Conservation (phyloP, 2,797 vertebrate species). For the Enteromius paludinosus region DNA sequence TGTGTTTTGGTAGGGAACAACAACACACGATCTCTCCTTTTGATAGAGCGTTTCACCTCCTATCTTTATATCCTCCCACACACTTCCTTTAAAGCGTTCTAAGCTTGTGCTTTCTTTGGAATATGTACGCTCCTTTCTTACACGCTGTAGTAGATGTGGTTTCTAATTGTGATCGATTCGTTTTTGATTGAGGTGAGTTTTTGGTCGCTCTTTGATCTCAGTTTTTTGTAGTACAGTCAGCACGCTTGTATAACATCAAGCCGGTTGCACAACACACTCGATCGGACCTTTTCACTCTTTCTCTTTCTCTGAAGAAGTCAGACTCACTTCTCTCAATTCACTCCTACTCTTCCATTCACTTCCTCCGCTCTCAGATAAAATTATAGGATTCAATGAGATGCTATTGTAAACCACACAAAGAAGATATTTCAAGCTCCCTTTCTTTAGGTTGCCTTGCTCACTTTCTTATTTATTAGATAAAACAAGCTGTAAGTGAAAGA, state of each 20-base stretch:
- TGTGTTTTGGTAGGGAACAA: conserved; percentile 30
- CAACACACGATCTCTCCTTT: conserved; percentile 35
- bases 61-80: conserved; percentile 42
- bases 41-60: conserved; percentile 30
- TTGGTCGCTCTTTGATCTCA: conserved; percentile 21
- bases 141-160: conserved; percentile 27
- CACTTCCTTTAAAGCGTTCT: conserved; percentile 8
- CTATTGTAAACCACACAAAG: conserved; percentile 54
- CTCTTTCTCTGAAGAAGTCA: conserved; percentile 31
- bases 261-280: background rate
- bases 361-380: conserved; percentile 49
- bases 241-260: conserved; percentile 21
- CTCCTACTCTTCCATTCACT: conserved; percentile 34
- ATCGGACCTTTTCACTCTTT: conserved; percentile 29
- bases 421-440: conserved; percentile 43
- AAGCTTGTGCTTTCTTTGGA: conserved; percentile 1
- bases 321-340: conserved; percentile 34
- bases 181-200: conserved; percentile 20
- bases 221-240: conserved; percentile 10
- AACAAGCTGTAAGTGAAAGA: background rate
- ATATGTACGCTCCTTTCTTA: conserved; percentile 9
- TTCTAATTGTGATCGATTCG: conserved; percentile 24
- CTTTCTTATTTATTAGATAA: conserved; percentile 21
- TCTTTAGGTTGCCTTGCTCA: conserved; percentile 12
- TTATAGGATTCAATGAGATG: conserved; percentile 53